These are phyloP conservation scores for Galerucella calmariensis DNA, from an alignment of 2,888 invertebrate genomes.

Conservation along the genomic window DNA sequence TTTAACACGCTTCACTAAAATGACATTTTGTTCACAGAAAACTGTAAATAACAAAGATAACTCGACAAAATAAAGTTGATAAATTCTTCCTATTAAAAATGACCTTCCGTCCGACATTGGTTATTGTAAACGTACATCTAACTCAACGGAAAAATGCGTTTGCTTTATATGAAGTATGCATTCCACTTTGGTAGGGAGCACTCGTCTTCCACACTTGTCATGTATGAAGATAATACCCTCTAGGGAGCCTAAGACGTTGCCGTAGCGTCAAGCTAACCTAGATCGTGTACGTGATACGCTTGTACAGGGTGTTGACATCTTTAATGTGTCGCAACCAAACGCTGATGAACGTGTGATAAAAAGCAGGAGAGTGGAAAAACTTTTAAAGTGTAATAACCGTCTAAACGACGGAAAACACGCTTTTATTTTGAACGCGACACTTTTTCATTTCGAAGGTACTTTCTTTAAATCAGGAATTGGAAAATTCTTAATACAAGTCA, in stretches of 20 bases:
- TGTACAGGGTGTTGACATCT: slow-evolving; percentile 39
- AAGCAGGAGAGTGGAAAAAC: neutral
- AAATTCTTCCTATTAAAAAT: neutral
- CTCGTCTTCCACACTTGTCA: slow-evolving; percentile 39
- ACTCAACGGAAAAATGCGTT: slow-evolving; percentile 27
- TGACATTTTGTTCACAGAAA: too few species aligned
- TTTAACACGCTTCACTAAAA: too few species aligned
- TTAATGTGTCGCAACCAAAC: slow-evolving; percentile 28
- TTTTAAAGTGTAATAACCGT: neutral
- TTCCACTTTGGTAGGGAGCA: slow-evolving; percentile 34
- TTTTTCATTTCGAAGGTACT: neutral
- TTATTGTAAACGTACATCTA: slow-evolving; percentile 22
- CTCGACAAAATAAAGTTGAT: neutral
- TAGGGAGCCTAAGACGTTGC: slow-evolving; percentile 27
- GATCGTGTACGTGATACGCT: slow-evolving; percentile 40
- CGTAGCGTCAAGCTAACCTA: slow-evolving; percentile 29
- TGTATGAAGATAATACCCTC: slow-evolving; percentile 41
- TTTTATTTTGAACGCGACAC: neutral
- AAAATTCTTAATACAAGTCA: too few species aligned
- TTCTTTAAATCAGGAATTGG: too few species aligned
- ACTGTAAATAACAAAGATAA: too few species aligned
- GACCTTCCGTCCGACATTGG: neutral
- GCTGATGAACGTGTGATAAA: slow-evolving; percentile 27
- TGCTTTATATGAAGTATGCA: slow-evolving; percentile 37
- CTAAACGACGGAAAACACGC: neutral